These are phyloP conservation scores for Gymnothorax reevesii DNA, from an alignment of 2,797 vertebrate species.

Conservation along the genomic window DNA sequence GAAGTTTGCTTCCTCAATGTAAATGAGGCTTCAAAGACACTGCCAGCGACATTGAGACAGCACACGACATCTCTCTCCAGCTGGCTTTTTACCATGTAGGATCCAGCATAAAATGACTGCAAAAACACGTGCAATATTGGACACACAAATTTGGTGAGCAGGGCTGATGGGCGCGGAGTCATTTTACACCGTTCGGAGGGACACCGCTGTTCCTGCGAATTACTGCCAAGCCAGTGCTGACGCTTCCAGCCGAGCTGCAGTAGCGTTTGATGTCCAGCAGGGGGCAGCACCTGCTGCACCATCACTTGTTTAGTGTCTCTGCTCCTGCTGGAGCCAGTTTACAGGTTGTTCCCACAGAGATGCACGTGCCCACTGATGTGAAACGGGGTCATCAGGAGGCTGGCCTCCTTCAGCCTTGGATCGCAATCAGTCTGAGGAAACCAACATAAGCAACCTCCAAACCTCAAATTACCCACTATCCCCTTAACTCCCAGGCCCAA, in stretches of 20 bases:
- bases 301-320: not conserved
- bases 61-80: not conserved
- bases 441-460: not conserved
- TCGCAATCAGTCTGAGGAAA: not conserved
- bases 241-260: not conserved
- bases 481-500: not conserved
- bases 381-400: not conserved
- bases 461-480: not conserved
- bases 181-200: not conserved
- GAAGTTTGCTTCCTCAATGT: not conserved
- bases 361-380: not conserved
- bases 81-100: not conserved
- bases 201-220: not conserved
- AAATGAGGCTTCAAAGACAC: not conserved
- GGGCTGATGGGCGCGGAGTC: not conserved
- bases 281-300: not conserved
- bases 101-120: not conserved
- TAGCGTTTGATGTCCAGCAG: not conserved
- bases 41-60: not conserved
- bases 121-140: not conserved
- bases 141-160: not conserved
- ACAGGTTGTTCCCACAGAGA: not conserved
- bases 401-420: not conserved
- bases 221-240: not conserved
- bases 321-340: not conserved